Base-by-base conservation (phyloP, 2,113 vertebrate genomes). In the Gobius niger region DNA sequence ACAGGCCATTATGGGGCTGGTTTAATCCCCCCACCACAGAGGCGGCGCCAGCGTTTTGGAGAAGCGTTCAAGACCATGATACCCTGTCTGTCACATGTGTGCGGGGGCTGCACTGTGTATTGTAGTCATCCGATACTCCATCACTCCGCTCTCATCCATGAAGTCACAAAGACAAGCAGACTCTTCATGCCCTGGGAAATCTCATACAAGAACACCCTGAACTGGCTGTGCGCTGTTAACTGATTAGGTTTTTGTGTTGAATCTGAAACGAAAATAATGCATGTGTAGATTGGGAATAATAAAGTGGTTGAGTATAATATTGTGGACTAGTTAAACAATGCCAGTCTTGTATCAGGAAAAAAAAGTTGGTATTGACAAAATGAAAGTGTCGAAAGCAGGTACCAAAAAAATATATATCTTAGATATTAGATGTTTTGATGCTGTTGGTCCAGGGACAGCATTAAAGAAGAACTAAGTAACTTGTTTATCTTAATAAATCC, bases 1-100 rank as follows among this genome's bases (percentile, higher is more conserved):
- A 84, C 78, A 82, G 86, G 89, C 88, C 88, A 87, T 91, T 87
- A 88, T 88, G 75, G 83, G 82, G 81, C 87, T 76, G 85, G 78
- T 87, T 89, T 90, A 89, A 91, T 88, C 84, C 88, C 84, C 87
- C 77, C 78, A 66, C 83, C 75, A 83, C 84, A 73, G 80, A 80
- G 66, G 86, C 83, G 79, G 41, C 80, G 73, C 67, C 77, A 85
- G 76, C 81, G 83, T 86, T 89, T 34, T 88, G 79, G 83, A 82
- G 82, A 14, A 70, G 69, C 80, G 63, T 87, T 88, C 87, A 24
- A 8, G 76, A 85, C 85, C 86, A 86, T 81, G 89, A 88, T 86
- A 81, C 89, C 78, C 78, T 81, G 85, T 76, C 86, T 88, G 87
- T 90, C 86, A 86, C 87, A 85, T 75, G 81, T 72, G 47, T 82